These are phyloP conservation scores for Crax fasciolata DNA, from an alignment of 2,797 vertebrate genomes.

Conservation along the genomic window DNA sequence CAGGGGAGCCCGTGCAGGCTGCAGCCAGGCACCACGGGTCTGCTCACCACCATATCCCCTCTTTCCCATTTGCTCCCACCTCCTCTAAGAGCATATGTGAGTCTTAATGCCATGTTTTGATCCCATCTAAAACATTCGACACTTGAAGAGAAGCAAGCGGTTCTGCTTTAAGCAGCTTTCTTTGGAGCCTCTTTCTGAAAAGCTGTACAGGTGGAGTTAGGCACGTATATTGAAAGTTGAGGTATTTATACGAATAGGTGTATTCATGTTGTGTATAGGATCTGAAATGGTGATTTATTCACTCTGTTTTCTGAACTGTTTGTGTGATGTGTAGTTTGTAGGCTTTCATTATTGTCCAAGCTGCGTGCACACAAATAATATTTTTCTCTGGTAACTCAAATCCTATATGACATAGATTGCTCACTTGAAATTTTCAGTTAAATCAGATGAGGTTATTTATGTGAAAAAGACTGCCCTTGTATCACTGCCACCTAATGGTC, in stretches of 20 bases:
- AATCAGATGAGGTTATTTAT: not conserved
- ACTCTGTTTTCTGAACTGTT: not conserved
- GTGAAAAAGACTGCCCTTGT: not conserved
- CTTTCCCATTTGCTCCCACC: not conserved
- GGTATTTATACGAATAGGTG: not conserved
- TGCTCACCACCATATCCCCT: not conserved
- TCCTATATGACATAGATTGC: not conserved
- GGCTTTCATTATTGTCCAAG: not conserved
- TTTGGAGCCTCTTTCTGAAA: not conserved
- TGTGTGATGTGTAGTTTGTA: not conserved
- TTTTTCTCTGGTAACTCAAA: not conserved
- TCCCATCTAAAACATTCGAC: not conserved
- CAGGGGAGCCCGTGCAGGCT: slow-evolving; percentile 49
- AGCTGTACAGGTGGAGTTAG: not conserved
- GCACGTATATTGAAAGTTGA: not conserved
- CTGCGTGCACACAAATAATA: fast-evolving
- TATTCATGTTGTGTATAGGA: not conserved
- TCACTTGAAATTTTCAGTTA: not conserved
- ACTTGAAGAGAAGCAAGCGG: not conserved
- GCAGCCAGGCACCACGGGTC: slow-evolving; percentile 68
- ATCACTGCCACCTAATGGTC: slow-evolving; percentile 30
- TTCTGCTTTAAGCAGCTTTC: not conserved
- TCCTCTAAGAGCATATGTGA: slow-evolving; percentile 8
- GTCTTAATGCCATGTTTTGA: not conserved
- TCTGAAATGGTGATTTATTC: not conserved